Base-by-base conservation (phyloP, 2,797 vertebrate species). In the Tokudaia tokunoshimensis region DNA sequence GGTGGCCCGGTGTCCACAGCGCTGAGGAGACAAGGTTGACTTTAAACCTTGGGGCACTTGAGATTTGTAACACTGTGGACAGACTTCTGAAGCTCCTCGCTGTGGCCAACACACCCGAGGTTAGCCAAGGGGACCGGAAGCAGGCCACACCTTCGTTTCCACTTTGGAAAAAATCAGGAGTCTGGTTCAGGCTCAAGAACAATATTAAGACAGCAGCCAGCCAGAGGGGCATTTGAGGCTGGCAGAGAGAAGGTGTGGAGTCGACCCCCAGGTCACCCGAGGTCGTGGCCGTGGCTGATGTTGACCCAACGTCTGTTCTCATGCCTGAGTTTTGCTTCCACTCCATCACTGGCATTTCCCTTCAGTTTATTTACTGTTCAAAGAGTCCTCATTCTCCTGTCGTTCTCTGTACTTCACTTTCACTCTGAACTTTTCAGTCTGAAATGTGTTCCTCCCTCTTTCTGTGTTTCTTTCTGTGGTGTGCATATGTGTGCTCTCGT, bases 341-440 rank as follows among this genome's bases (percentile, higher is more conserved):
- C 81, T 59, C 52, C 50, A 7, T 29, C 34, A 44, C 92, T 63
- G 83, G 59, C 17, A 50, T 94, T 94, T 89, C 78, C 93, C 76
- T 96, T 41, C 47, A 4, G 20, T 75, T 61, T 41, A 19, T 63
- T 91, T 70, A 14, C 89, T 59, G 74, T 50, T 76, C 86, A 81
- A 29, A 91, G 59, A 61, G 31, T 65, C 92, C 52, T 85, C 13
- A 26, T 63, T 91, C 78, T 41, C 79, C 22, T 85, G 65, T 55
- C 34, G 34, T 37, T 59, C 76, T 81, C 61, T 83, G 22, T 22
- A 41, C 34, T 59, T 88, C 26, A 75, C n/a, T 44, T 89, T 31
- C 10, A 12, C 29, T 29, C 63, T 29, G 63, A 88, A 88, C 91
- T n/a, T n/a, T 2, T 75, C 15, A 19, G 9, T 20, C 29, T n/a